These are phyloP conservation scores for Lathamus discolor DNA, from an alignment of 2,113 vertebrate species.

Conservation along the genomic window DNA sequence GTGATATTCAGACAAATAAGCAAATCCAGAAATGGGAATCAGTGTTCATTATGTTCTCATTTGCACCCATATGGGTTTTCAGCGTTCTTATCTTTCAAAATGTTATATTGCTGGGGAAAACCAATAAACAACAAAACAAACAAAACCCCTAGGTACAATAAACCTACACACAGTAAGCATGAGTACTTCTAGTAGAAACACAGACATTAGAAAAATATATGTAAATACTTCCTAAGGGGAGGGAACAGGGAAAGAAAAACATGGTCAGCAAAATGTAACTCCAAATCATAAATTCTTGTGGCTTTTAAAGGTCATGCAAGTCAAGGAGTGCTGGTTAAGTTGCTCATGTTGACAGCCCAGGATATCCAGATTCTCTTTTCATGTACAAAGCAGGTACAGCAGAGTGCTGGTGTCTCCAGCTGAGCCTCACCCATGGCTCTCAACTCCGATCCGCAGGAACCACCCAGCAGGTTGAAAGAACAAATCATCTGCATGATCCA, in stretches of 20 bases:
- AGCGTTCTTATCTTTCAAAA: constrained; percentile 11
- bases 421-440: not conserved
- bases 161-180: not conserved
- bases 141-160: constrained; percentile 33
- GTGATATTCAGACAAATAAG: constrained; percentile 24
- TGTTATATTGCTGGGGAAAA: not conserved
- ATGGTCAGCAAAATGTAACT: not conserved
- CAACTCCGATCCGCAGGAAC: not conserved
- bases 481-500: not conserved
- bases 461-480: not conserved
- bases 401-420: not conserved
- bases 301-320: not conserved
- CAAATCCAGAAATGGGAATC: constrained; percentile 15
- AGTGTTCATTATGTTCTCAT: constrained; percentile 52
- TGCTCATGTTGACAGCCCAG: not conserved
- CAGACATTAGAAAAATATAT: not conserved
- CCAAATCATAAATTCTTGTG: not conserved
- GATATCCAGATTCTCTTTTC: not conserved
- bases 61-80: constrained; percentile 38
- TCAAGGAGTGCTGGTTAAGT: not conserved
- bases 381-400: not conserved
- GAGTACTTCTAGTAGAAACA: constrained; percentile 20
- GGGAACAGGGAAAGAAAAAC: not conserved
- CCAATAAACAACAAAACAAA: constrained; percentile 22
- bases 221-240: not conserved